Percentiles rank a stretch among this genome's conserved stretches.
Conservation (phyloP, 1,140 invertebrate species). For the Trachelipus rathkii region DNA sequence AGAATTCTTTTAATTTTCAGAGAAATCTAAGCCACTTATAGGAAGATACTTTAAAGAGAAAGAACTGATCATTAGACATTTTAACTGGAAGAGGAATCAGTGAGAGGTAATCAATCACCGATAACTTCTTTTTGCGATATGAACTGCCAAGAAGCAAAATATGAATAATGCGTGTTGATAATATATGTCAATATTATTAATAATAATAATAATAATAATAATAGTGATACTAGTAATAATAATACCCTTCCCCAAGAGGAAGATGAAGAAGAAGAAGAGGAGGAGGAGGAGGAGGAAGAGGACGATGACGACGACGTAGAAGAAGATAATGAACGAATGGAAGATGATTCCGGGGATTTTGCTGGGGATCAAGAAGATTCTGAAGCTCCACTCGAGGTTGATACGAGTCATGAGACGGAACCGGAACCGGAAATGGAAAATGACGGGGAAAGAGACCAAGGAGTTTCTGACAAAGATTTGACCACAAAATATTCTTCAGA, state of each 20-base stretch:
- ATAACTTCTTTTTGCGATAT: too few species aligned
- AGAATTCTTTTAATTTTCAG: too few species aligned
- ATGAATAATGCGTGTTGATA: too few species aligned
- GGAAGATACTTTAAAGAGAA: too few species aligned
- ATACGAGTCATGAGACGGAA: slow-evolving; percentile 45
- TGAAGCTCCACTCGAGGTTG: slow-evolving; percentile 43
- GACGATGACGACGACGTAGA: slow-evolving; percentile 26
- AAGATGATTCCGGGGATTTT: slow-evolving; percentile 36
- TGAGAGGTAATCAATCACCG: too few species aligned
- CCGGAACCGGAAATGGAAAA: slow-evolving; percentile 39
- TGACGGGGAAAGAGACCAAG: slow-evolving; percentile 32
- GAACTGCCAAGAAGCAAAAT: too few species aligned
- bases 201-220: too few species aligned
- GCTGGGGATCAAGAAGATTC: slow-evolving; percentile 43
- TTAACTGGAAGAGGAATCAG: too few species aligned
- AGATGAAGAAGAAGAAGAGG: background rate
- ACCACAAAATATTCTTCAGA: slow-evolving; percentile 7
- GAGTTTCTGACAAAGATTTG: slow-evolving; percentile 17
- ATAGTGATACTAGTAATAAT: too few species aligned
- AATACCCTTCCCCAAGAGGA: background rate
- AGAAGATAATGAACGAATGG: slow-evolving; percentile 24
- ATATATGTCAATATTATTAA: too few species aligned
- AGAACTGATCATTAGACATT: too few species aligned
- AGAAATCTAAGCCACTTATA: too few species aligned
- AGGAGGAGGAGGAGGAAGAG: slow-evolving; percentile 3